Percentiles rank a stretch among this genome's conserved stretches.
These are phyloP conservation scores for Triplophysa yarkandensis DNA, from an alignment of 2,797 vertebrate genomes.

Conservation along the genomic window DNA sequence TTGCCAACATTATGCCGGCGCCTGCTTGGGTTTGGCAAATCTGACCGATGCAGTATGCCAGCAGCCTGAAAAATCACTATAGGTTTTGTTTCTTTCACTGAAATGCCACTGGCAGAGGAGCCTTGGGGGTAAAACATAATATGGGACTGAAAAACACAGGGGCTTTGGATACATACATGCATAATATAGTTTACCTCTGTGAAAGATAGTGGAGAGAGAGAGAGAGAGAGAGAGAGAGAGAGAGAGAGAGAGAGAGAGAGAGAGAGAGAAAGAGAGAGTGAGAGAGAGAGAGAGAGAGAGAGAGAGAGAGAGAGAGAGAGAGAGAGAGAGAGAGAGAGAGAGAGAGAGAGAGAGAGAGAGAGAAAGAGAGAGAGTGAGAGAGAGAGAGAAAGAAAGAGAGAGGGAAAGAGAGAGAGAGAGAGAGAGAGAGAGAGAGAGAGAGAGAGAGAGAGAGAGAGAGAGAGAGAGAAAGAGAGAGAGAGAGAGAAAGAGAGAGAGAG, in stretches of 20 bases:
- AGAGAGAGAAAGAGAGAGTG: no score
- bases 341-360: no score
- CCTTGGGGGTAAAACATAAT: conserved; percentile 1
- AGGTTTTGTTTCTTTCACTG: conserved; percentile 25
- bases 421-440: no score
- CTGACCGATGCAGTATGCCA: conserved; percentile 11
- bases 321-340: no score
- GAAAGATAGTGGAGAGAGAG: conserved; percentile 22
- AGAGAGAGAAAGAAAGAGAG: no score
- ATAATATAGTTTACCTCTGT: neutral
- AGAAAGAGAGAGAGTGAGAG: no score
- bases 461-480: no score
- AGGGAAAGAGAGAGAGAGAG: no score
- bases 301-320: no score
- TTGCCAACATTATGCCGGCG: conserved; percentile 38
- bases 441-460: no score
- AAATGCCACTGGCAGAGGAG: conserved; percentile 26
- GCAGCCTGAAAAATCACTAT: conserved; percentile 29
- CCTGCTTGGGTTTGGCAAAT: conserved; percentile 23
- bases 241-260: conserved; percentile 26
- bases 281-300: no score
- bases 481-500: no score
- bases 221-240: conserved; percentile 27
- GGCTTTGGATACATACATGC: neutral
- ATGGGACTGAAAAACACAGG: conserved; percentile 2